Base-by-base conservation (phyloP, 2,797 vertebrate genomes). In the Gephyroberyx darwinii region DNA sequence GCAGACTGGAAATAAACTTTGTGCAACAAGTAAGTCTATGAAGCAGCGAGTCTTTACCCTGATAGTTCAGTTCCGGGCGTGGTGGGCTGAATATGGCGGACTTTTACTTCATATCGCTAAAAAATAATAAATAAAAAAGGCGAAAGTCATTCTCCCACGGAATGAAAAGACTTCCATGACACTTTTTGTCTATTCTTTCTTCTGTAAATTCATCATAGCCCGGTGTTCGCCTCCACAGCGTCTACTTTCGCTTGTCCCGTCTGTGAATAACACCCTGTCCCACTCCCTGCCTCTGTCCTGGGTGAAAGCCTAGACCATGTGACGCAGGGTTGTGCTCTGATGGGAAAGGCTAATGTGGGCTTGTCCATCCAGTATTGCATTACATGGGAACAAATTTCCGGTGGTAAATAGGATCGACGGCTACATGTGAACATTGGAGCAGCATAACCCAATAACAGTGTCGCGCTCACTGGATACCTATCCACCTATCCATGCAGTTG, bases 41-140 rank as follows among this genome's bases (percentile, higher is more conserved):
- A 47, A 75, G 71, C 10, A 9, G 68, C 31, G 72, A 71, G 56
- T 74, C 30, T 59, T 65, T 61, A 41, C 51, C 55, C 90, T 86
- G 85, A 58, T 75, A 69, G 69, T 52, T 2, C 68, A 12, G 86
- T 81, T 84, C 83, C 93, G 94, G 95, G 95, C 93, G 95, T 95
- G 96, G 94, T 93, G 82, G 76, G 74, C 75, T 82, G 89, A 95
- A 96, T 92, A 96, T 95, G 95, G 95, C 95, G 93, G 92, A 92
- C 80, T 84, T 85, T 78, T 77, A 81, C 89, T 89, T 76, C 65
- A 74, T 75, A 68, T 72, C 65, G 80, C 71, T 37, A 58, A 61
- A 62, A 69, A 79, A 66, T 35, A 72, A 45, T 19, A 63, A 22
- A 39, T 16, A 65, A 26, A 70, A 19, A n/a, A 7, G 0, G 0